Conservation (phyloP, 1,140 invertebrate species). For the Tigriopus japonicus region DNA sequence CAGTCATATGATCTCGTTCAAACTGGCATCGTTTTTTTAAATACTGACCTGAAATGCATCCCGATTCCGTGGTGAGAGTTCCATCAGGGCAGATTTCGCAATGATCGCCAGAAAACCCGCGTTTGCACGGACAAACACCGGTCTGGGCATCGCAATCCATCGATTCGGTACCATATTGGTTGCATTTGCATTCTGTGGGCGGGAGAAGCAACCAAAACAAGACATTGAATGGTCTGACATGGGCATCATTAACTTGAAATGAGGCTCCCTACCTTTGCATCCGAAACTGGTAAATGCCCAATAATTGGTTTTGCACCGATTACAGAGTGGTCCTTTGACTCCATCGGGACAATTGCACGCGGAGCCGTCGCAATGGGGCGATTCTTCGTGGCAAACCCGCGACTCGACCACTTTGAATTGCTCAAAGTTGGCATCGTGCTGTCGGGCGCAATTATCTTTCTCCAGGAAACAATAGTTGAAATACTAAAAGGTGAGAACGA, state of each 20-base stretch:
- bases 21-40: no score
- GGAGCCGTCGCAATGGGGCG: background rate
- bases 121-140: background rate
- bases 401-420: background rate
- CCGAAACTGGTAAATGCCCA: conserved; percentile 70
- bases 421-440: background rate
- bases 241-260: background rate
- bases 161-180: background rate
- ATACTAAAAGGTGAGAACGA: background rate
- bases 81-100: background rate
- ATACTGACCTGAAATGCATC: background rate
- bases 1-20: no score
- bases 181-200: background rate
- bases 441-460: background rate
- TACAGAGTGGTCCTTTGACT: conserved; percentile 67
- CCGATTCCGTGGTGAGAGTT: background rate
- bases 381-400: background rate
- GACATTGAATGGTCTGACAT: background rate
- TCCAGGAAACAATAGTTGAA: background rate
- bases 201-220: background rate
- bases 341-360: conserved; percentile 64
- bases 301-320: conserved; percentile 67
- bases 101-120: background rate
- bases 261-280: background rate
- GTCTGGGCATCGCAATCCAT: background rate